phyloP scores from a whole-genome alignment of 1,140 invertebrate species.

The Nebria ingens region DNA sequence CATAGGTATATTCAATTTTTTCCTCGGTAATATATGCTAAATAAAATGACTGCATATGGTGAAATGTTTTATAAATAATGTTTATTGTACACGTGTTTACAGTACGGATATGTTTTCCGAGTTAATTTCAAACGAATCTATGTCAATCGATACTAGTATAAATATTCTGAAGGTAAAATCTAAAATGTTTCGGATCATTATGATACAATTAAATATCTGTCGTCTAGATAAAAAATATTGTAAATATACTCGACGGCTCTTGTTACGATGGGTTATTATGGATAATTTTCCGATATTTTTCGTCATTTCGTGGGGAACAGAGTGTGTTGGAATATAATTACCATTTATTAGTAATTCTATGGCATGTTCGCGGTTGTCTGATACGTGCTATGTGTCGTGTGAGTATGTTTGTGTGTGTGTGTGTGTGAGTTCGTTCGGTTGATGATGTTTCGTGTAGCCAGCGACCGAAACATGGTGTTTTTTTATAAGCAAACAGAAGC shows the following conservation, averaged over 20 bases:
- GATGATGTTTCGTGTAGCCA: constrained; percentile 6
- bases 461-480: constrained; percentile 5
- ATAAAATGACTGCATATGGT: too few relatives aligned
- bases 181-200: constrained; percentile 2
- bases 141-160: too few relatives aligned
- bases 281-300: constrained; percentile 6
- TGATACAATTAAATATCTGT: constrained; percentile 2
- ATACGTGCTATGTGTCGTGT: too few relatives aligned
- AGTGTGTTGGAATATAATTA: not conserved
- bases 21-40: too few relatives aligned
- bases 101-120: too few relatives aligned
- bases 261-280: constrained; percentile 8
- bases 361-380: constrained; percentile 3
- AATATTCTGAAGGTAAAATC: too few relatives aligned
- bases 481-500: constrained; percentile 7
- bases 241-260: not conserved
- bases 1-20: too few relatives aligned
- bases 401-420: not conserved
- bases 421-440: not conserved
- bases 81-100: too few relatives aligned
- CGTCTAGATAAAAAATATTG: not conserved
- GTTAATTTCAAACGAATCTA: too few relatives aligned
- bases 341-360: constrained; percentile 7
- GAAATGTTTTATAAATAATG: too few relatives aligned
- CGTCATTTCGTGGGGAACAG: not conserved